These are phyloP conservation scores for Brachionus sp. DNA, from an alignment of 1,140 invertebrate species.

Conservation along the genomic window DNA sequence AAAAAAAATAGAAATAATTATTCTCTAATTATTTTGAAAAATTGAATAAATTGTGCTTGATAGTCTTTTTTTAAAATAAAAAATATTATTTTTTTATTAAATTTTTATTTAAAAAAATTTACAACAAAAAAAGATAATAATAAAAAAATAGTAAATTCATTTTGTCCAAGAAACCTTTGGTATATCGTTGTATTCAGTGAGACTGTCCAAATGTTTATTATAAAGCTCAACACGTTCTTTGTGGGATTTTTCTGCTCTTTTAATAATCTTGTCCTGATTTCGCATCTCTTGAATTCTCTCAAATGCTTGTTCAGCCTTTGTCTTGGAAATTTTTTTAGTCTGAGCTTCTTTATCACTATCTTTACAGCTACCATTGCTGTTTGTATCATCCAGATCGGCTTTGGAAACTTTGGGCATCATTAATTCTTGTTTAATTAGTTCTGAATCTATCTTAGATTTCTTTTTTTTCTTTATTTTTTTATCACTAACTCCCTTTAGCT, in stretches of 20 bases:
- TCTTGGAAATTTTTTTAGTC: not conserved
- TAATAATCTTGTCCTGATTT: slow-evolving; percentile 42
- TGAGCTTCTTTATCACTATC: not conserved
- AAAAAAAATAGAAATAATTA: not conserved
- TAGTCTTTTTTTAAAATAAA: too few relatives aligned
- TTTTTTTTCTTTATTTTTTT: slow-evolving; percentile 35
- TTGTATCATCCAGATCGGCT: not conserved
- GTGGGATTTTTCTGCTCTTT: slow-evolving; percentile 39
- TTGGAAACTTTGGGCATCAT: not conserved
- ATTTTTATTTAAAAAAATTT: not conserved
- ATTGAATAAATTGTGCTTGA: too few relatives aligned
- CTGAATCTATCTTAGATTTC: not conserved
- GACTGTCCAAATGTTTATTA: slow-evolving; percentile 40
- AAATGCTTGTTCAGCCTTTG: slow-evolving; percentile 36
- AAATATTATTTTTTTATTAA: too few relatives aligned
- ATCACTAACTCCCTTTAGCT: slow-evolving; percentile 18
- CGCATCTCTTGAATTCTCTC: slow-evolving; percentile 22
- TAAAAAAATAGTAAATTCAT: not conserved
- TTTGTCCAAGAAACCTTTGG: slow-evolving; percentile 47
- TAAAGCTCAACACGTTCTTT: slow-evolving; percentile 44
- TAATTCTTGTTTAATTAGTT: not conserved
- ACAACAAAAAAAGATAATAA: not conserved
- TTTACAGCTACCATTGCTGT: not conserved
- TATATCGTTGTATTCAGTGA: slow-evolving; percentile 45
- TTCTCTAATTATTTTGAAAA: too few relatives aligned